Percentiles rank a stretch among this genome's conserved stretches.
These are phyloP conservation scores for Aplodontia rufa DNA, from an alignment of 2,113 vertebrate genomes.

Conservation along the genomic window DNA sequence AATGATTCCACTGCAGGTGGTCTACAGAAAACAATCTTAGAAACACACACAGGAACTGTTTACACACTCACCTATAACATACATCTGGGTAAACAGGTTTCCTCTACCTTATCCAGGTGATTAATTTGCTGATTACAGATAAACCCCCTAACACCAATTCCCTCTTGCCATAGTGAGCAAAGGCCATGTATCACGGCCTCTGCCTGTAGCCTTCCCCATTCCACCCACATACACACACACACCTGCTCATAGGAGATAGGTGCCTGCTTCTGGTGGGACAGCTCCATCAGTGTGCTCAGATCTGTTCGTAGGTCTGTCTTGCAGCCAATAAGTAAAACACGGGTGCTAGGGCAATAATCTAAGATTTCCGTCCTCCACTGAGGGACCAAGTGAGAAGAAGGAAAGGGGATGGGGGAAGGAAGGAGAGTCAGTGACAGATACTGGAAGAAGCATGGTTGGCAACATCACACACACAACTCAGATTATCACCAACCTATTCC, in stretches of 20 bases:
- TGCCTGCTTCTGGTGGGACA: slow-evolving; percentile 94
- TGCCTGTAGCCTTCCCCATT: neutral
- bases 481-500: neutral
- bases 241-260: slow-evolving; percentile 97
- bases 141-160: neutral
- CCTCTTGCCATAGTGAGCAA: neutral
- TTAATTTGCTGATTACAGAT: neutral
- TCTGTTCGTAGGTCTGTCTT: slow-evolving; percentile 95
- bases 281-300: slow-evolving; percentile 96
- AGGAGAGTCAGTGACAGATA: slow-evolving; percentile 15
- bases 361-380: slow-evolving; percentile 97
- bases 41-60: neutral
- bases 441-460: neutral
- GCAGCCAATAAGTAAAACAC: slow-evolving; percentile 94
- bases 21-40: neutral
- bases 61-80: neutral
- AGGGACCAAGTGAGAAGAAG: neutral
- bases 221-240: neutral
- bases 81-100: neutral
- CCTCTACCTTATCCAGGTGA: neutral
- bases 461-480: neutral
- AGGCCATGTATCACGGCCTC: neutral
- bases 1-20: neutral
- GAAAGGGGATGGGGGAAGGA: neutral
- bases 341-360: slow-evolving; percentile 94